Evolutionary conservation across 1,140 invertebrate species (phyloP), one percentile per base, ranked within the genome.

Genomic region (Trichoplusia ni): DNA sequence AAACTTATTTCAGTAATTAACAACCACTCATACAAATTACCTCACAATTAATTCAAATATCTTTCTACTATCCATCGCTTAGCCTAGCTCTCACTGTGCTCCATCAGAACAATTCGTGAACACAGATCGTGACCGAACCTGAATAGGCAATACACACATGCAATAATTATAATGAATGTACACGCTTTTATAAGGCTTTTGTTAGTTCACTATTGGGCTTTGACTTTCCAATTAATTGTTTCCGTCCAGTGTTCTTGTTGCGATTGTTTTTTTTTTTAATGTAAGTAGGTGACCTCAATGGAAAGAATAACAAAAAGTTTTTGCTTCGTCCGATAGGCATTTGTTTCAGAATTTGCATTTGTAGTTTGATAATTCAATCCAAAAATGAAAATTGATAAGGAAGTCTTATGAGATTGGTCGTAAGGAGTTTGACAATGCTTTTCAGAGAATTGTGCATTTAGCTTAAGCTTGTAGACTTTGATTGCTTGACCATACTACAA

Each of bases 201-300:
- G 13, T 11, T 11, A 11, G 47, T 13, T 25, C 47, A 23, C 47
- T 16, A 18, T 23, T 51, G 21, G 11, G 16, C 18, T 51, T 51
- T 51, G 47, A 51, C 47, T 51, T 51, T 51, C 47, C 29, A 13
- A 33, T 51, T 35, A 35, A 51, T 51, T 51, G 21, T 51, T 33
- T 51, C 47, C 47, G 13, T 33, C 18, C 9, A 16, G 16, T 35
- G 16, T 33, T 19, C 29, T 51, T 3, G 27, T 35, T 35, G 29
- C n/a, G n/a, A n/a, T n/a, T 49, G 25, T 6, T 21, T 14, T 46
- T 46, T 14, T 1, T 25, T 46, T 47, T 47, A 31, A 9, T 2
- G 2, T 31, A 8, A 9, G 7, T 2, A 4, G 2, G 7, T 31
- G 29, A 31, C n/a, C n/a, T 31, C 7, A 31, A 31, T 1, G 29